phyloP scores from a whole-genome alignment of 2,797 vertebrate species.

The Todus mexicanus region DNA sequence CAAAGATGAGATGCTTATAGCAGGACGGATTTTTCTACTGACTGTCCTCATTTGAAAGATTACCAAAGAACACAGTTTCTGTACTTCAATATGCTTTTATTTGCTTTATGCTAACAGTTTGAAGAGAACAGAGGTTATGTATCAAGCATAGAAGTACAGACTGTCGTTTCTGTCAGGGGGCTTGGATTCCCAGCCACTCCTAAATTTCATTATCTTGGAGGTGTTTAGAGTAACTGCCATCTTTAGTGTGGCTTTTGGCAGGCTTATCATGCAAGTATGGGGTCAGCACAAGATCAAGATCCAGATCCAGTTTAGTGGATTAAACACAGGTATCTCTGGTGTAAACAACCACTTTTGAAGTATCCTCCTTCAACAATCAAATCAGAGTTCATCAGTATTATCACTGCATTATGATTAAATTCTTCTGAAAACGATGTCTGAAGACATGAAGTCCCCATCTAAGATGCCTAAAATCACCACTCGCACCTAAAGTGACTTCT shows the following conservation, averaged over 20 bases:
- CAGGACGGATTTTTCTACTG: background rate
- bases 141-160: background rate
- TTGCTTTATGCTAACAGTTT: background rate
- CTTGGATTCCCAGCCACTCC: background rate
- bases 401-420: background rate
- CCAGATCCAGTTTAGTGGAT: background rate
- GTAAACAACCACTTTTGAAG: background rate
- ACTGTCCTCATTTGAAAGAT: background rate
- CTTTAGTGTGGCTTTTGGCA: background rate
- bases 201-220: background rate
- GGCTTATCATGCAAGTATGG: background rate
- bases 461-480: background rate
- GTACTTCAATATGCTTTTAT: background rate
- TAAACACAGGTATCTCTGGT: background rate
- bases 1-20: background rate
- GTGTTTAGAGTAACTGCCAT: background rate
- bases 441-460: background rate
- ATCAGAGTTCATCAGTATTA: background rate
- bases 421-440: background rate
- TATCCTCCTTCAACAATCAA: background rate
- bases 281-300: background rate
- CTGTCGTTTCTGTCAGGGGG: background rate
- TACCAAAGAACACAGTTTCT: background rate
- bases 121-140: background rate
- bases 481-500: background rate